Evolutionary conservation across 1,140 invertebrate genomes (phyloP).

Genomic region (Habropoda laboriosa): DNA sequence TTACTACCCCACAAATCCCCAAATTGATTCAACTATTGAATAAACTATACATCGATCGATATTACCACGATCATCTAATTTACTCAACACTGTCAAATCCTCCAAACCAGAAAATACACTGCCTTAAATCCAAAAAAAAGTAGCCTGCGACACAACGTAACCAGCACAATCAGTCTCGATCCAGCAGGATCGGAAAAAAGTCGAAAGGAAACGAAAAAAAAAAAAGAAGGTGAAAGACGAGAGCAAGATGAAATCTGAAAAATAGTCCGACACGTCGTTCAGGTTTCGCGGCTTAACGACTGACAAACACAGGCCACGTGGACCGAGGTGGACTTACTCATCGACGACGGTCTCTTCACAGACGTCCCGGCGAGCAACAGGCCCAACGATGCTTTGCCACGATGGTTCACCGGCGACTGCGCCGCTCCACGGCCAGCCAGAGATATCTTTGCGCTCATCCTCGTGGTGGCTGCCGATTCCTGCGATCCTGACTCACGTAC

Average conservation of each 20-base stretch:
- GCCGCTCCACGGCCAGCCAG: slow-evolving; percentile 45
- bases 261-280: background rate
- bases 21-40: too few relatives aligned
- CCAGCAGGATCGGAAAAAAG: too few relatives aligned
- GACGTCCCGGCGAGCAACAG: slow-evolving; percentile 52
- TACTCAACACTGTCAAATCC: too few relatives aligned
- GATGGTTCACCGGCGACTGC: slow-evolving; percentile 72
- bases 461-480: slow-evolving; percentile 54
- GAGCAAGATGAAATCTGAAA: background rate
- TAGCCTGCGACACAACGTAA: too few relatives aligned
- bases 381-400: slow-evolving; percentile 53
- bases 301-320: background rate
- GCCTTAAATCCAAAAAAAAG: too few relatives aligned
- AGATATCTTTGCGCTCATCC: slow-evolving; percentile 74
- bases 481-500: slow-evolving; percentile 71
- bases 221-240: too few relatives aligned
- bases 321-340: slow-evolving; percentile 47
- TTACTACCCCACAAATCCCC: too few relatives aligned
- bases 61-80: too few relatives aligned
- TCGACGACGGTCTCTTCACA: slow-evolving; percentile 57
- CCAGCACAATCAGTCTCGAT: too few relatives aligned
- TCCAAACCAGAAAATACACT: too few relatives aligned
- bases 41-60: too few relatives aligned
- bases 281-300: background rate
- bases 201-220: background rate